These are phyloP conservation scores for Metridium senile DNA, from an alignment of 92 coral and sea anemone genomes.

Conservation along the genomic window DNA sequence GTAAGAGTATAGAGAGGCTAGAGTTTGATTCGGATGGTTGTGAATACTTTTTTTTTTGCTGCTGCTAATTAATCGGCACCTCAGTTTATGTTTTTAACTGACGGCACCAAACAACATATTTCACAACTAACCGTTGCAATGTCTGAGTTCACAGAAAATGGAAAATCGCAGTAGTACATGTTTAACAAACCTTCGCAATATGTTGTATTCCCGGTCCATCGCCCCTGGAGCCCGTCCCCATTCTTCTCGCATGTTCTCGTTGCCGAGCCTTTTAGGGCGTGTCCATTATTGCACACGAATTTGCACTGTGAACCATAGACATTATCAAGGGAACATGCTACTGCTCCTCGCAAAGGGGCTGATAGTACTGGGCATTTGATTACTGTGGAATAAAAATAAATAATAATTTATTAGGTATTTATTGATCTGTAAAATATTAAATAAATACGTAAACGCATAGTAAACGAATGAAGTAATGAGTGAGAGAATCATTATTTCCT, in stretches of 20 bases:
- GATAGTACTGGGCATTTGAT: conserved; percentile 53
- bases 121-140: background rate
- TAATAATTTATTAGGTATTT: background rate
- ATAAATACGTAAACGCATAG: background rate
- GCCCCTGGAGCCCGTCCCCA: conserved; percentile 19
- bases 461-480: background rate
- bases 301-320: conserved; percentile 58
- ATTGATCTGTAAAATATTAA: too few species aligned
- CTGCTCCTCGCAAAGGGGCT: conserved; percentile 56
- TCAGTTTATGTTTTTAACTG: too few species aligned
- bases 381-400: too few species aligned
- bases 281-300: conserved; percentile 44
- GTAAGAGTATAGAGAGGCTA: too few species aligned
- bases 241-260: conserved; percentile 52
- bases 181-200: conserved; percentile 28
- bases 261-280: conserved; percentile 32
- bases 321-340: conserved; percentile 44
- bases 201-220: conserved; percentile 64
- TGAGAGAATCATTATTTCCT: too few species aligned
- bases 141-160: background rate
- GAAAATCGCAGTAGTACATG: background rate
- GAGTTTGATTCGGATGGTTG: too few species aligned
- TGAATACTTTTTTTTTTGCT: too few species aligned
- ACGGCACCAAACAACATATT: background rate
- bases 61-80: too few species aligned